Base-by-base conservation (phyloP, 2,797 vertebrate genomes). In the Pangasius krempfi region DNA sequence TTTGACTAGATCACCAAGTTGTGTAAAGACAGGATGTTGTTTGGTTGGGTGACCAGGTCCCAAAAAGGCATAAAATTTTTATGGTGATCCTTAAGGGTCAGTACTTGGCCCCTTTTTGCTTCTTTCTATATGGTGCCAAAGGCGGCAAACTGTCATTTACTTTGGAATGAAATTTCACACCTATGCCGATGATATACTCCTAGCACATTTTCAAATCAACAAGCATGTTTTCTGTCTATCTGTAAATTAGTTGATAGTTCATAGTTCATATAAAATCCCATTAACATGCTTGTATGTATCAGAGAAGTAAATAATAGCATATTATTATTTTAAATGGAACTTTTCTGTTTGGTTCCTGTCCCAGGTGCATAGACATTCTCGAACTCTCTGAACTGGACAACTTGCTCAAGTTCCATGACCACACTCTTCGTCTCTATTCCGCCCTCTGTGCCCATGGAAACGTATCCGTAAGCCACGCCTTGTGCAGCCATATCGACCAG, bases 401-500 rank as follows among this genome's bases (percentile, higher is more conserved):
- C 89, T 93, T 99, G 89, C 93, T 98, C 86, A 96, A 95, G 84
- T 99, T 99, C 93, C 97, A 99, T 91, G 96, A 96, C 84, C 97
- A 97, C 91, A 98, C 98, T 0, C 97, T 99, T 66, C 96, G 97
- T 18, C 95, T 99, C 50, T 99, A 99, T 95, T 98, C 96, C 5
- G 97, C 98, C 0, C 96, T 99, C 37, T 98, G 97, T 87, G 96
- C 97, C 50, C 96, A 98, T 64, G 98, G 97, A 84, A 99, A 99
- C 94, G 96, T 97, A 72, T 95, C 97, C 50, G 97, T 99, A 92
- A 97, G 97, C 18, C 97, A 99, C 0, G 96, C 97, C 18, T 95
- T 99, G 90, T 99, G 98, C 93, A 99, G 98, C 94, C 97, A 99
- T 0, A 95, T 99, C 88, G 98, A 99, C 88, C 98, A 98, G 89